phyloP scores from a whole-genome alignment of 1,140 invertebrate species.

The Brachionus sp. region DNA sequence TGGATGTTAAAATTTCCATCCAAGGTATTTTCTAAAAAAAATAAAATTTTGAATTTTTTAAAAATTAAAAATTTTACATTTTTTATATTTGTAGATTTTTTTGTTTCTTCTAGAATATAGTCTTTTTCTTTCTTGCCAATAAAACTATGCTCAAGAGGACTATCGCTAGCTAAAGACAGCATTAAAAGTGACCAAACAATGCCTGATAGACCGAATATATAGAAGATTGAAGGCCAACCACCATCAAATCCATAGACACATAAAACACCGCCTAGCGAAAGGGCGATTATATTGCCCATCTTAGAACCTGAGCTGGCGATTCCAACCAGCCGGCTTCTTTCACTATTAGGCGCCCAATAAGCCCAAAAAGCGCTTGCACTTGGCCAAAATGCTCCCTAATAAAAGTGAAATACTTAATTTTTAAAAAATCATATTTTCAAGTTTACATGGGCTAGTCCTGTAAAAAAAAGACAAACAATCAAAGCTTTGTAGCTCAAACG shows the following conservation, averaged over 20 bases:
- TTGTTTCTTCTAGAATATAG: conserved; percentile 65
- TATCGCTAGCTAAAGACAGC: conserved; percentile 80
- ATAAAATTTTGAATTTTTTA: neutral
- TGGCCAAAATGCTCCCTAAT: conserved; percentile 49
- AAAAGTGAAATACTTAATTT: neutral
- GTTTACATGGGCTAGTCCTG: conserved; percentile 34
- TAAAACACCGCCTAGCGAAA: conserved; percentile 16
- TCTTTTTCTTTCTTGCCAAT: conserved; percentile 76
- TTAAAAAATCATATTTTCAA: neutral
- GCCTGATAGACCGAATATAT: conserved; percentile 61
- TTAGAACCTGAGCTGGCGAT: conserved; percentile 51
- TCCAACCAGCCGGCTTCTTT: conserved; percentile 52
- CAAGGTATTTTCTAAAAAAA: conserved; percentile 61
- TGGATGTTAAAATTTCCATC: conserved; percentile 71
- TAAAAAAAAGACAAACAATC: conserved; percentile 18
- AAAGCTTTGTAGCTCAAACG: neutral
- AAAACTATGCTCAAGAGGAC: conserved; percentile 76
- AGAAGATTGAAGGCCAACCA: conserved; percentile 45
- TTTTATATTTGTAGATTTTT: neutral
- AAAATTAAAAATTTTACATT: neutral
- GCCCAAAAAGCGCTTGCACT: conserved; percentile 51
- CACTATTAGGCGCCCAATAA: conserved; percentile 54
- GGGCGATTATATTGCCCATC: neutral
- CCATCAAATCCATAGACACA: conserved; percentile 39
- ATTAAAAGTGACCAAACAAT: conserved; percentile 77